A percentile compares a stretch with the other conserved stretches of the same genome.
Evolutionary conservation across 2,888 invertebrate genomes (phyloP).

Genomic region (Plagodis pulveraria): DNA sequence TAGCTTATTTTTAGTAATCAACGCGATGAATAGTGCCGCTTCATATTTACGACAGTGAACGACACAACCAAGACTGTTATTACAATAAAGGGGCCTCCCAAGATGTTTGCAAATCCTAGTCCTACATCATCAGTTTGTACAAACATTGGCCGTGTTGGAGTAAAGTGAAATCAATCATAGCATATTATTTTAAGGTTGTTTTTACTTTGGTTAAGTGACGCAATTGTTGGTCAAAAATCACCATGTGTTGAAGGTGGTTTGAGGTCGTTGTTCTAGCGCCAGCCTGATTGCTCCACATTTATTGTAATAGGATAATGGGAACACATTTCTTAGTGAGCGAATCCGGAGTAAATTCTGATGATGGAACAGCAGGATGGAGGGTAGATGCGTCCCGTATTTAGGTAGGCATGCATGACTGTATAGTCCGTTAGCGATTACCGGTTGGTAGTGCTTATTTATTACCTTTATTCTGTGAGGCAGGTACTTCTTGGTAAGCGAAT

Average conservation of each 20-base stretch:
- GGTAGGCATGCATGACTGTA: background rate
- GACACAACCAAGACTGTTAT: background rate
- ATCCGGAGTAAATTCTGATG: slow-evolving; percentile 12
- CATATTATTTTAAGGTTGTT: background rate
- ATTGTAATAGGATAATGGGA: slow-evolving; percentile 38
- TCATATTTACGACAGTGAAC: background rate
- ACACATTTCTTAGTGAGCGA: slow-evolving; percentile 14
- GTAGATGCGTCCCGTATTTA: slow-evolving; percentile 14
- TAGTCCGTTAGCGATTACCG: too few relatives aligned
- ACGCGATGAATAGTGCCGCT: background rate
- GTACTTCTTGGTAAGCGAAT: too few relatives aligned
- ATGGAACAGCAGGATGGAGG: slow-evolving; percentile 1
- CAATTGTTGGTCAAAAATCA: background rate
- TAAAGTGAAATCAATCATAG: background rate
- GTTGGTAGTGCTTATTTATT: too few relatives aligned
- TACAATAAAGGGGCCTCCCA: background rate
- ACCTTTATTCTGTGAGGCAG: too few relatives aligned
- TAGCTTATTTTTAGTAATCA: too few relatives aligned
- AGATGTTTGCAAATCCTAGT: background rate
- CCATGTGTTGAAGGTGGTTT: slow-evolving; percentile 43
- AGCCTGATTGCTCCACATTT: slow-evolving; percentile 62
- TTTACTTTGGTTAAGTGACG: background rate
- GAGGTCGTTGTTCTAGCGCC: slow-evolving; percentile 77
- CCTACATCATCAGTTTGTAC: background rate
- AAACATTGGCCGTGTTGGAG: background rate